A percentile compares a stretch with the other conserved stretches of the same genome.
Conservation (phyloP, 1,140 invertebrate species). For the Magallana ariakensis region DNA sequence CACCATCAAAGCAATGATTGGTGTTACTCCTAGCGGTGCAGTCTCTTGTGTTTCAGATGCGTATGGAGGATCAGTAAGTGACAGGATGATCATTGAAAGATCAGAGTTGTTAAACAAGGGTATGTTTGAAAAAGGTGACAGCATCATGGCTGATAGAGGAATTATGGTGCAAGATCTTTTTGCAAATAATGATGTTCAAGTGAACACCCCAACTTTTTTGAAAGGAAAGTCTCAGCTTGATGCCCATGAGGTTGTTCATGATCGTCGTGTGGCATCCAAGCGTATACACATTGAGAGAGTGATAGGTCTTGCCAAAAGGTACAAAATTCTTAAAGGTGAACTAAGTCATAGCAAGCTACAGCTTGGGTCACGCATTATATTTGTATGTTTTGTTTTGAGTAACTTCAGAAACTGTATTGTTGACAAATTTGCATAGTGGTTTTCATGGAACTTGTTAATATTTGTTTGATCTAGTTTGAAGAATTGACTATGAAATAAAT, state of each 20-base stretch:
- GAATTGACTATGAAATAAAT: too few species aligned
- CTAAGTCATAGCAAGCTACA: slow-evolving; percentile 50
- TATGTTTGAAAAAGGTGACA: slow-evolving; percentile 55
- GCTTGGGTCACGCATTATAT: slow-evolving; percentile 49
- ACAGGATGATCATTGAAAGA: slow-evolving; percentile 59
- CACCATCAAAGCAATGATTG: slow-evolving; percentile 60
- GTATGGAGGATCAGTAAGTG: slow-evolving; percentile 50
- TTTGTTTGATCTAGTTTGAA: not conserved
- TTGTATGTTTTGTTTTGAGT: slow-evolving; percentile 47
- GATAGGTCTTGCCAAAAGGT: slow-evolving; percentile 61
- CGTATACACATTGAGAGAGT: slow-evolving; percentile 56
- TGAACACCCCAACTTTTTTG: slow-evolving; percentile 52
- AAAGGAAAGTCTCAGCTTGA: slow-evolving; percentile 56
- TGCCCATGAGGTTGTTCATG: slow-evolving; percentile 37
- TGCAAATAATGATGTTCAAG: slow-evolving; percentile 55
- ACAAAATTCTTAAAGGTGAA: slow-evolving; percentile 51
- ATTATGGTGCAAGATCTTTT: slow-evolving; percentile 62
- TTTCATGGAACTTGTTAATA: not conserved
- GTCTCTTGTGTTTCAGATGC: slow-evolving; percentile 53
- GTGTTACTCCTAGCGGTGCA: slow-evolving; percentile 48
- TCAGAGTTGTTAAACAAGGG: slow-evolving; percentile 27
- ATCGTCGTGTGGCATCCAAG: slow-evolving; percentile 57
- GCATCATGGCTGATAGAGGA: slow-evolving; percentile 60
- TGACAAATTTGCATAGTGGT: not conserved
- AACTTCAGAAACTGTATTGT: slow-evolving; percentile 50